These are phyloP conservation scores for Zosterops lateralis DNA, from an alignment of 2,113 vertebrate species.

Conservation along the genomic window DNA sequence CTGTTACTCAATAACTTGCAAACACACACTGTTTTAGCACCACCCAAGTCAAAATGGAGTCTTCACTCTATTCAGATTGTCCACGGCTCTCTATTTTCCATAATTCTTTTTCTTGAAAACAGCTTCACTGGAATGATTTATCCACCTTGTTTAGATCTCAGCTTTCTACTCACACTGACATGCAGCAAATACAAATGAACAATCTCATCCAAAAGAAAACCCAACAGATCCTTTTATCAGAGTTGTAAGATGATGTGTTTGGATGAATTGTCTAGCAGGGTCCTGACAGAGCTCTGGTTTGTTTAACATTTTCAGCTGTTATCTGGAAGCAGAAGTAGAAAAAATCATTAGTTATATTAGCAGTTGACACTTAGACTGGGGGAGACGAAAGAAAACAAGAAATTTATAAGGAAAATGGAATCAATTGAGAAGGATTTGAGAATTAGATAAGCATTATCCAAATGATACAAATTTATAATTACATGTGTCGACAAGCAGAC, in stretches of 20 bases:
- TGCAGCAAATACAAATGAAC: background rate
- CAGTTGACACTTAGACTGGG: background rate
- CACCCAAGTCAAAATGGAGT: conserved; percentile 31
- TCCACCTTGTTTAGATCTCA: conserved; percentile 21
- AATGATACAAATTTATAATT: background rate
- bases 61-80: background rate
- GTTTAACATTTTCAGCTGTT: conserved; percentile 37
- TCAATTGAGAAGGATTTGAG: background rate
- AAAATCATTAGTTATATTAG: conserved; percentile 20
- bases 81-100: background rate
- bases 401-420: background rate
- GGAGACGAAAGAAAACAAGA: background rate
- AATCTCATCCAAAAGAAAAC: background rate
- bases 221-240: conserved; percentile 32
- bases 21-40: background rate
- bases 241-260: conserved; percentile 23
- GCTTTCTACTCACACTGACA: conserved; percentile 9
- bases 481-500: background rate
- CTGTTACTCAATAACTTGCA: background rate
- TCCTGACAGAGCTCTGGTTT: background rate
- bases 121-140: background rate
- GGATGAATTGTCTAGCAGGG: background rate
- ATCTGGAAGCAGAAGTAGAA: conserved; percentile 35
- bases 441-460: background rate
- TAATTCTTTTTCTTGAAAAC: background rate